phyloP scores from a whole-genome alignment of 2,797 vertebrate genomes.

The Mormyrus proboscirostris region DNA sequence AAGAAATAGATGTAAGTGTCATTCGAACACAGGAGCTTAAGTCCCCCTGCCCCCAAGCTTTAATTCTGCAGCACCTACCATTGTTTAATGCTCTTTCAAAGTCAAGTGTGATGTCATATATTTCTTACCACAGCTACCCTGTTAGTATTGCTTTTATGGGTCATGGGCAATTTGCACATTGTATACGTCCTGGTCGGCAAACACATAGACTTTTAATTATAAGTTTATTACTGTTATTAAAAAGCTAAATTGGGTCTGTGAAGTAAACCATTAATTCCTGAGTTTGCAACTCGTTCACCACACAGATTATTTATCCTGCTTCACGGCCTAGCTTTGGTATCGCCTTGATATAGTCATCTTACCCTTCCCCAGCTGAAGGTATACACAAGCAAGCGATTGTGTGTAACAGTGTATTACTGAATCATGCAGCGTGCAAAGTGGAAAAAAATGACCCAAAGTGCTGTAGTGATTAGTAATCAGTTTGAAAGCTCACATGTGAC shows the following conservation, averaged over 20 bases:
- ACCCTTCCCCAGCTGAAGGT: not conserved
- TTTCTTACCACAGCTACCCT: not conserved
- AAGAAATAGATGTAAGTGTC: not conserved
- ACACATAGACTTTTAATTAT: not conserved
- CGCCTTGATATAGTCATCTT: not conserved
- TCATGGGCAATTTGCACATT: not conserved
- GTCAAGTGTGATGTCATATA: not conserved
- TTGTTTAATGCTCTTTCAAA: not conserved
- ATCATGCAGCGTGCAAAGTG: not conserved
- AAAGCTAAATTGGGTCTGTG: not conserved
- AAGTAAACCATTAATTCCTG: not conserved
- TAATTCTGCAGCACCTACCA: not conserved
- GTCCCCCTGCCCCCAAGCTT: not conserved
- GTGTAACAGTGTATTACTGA: not conserved
- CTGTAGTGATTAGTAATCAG: not conserved
- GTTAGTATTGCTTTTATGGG: not conserved
- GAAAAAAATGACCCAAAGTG: not conserved
- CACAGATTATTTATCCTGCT: not conserved
- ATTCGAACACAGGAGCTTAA: not conserved
- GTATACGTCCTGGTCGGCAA: not conserved
- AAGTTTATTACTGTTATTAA: not conserved
- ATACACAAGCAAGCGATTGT: not conserved
- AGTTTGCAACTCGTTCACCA: not conserved
- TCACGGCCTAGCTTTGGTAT: not conserved
- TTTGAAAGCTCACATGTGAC: not conserved